Percentiles rank a stretch among this genome's conserved stretches.
Evolutionary conservation across 2,888 invertebrate genomes (phyloP).

Genomic region (Melipona bicolor): DNA sequence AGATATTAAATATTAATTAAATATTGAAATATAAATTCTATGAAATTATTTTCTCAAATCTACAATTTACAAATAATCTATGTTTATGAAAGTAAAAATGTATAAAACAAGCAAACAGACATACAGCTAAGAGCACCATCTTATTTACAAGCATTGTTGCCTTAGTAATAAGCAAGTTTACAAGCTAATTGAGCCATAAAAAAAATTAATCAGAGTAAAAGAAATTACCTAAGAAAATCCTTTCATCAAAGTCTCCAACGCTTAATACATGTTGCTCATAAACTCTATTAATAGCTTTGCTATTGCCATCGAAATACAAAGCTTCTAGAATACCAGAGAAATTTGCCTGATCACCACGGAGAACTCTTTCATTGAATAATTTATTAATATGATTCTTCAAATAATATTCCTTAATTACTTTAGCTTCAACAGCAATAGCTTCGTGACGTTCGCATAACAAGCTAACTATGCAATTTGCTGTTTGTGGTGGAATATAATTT

Average conservation of each 20-base stretch:
- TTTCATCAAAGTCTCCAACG: constrained; percentile 98
- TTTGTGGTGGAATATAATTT: constrained; percentile 86
- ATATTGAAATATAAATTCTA: background rate
- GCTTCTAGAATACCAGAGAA: constrained; percentile 92
- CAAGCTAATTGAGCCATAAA: background rate
- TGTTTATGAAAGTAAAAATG: constrained; percentile 16
- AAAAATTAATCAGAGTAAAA: background rate
- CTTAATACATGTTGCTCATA: constrained; percentile 97
- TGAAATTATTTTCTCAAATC: constrained; percentile 8
- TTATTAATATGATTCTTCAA: constrained; percentile 92
- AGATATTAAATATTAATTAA: too few species aligned
- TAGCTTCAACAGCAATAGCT: constrained; percentile 94
- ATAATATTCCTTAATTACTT: constrained; percentile 94
- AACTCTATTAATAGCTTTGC: constrained; percentile 92
- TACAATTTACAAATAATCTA: background rate
- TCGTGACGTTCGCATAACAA: constrained; percentile 92
- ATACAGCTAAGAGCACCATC: constrained; percentile 9
- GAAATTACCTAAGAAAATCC: constrained; percentile 92
- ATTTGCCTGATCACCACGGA: constrained; percentile 90
- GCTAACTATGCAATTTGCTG: constrained; percentile 93
- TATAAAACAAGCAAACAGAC: constrained; percentile 39
- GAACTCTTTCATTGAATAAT: constrained; percentile 89
- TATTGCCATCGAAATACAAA: constrained; percentile 93
- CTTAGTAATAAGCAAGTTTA: constrained; percentile 18
- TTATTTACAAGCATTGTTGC: constrained; percentile 31